phyloP scores from a whole-genome alignment of 2,797 vertebrate species.

The Amniataba percoides region DNA sequence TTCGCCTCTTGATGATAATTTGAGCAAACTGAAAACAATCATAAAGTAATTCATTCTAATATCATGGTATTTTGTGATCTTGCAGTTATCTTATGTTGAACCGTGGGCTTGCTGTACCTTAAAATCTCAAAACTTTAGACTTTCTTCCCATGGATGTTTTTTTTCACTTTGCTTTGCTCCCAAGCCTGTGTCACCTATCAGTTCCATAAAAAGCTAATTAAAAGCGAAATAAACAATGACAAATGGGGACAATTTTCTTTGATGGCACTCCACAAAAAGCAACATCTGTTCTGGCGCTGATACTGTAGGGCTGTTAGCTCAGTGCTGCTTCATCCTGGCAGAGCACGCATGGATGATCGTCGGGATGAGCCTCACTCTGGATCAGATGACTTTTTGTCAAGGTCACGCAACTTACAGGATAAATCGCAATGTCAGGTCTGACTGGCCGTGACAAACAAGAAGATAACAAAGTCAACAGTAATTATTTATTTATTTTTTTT shows the following conservation, averaged over 20 bases:
- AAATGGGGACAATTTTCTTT: conserved; percentile 44
- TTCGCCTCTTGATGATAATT: conserved; percentile 30
- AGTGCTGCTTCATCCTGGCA: conserved; percentile 8
- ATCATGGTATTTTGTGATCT: conserved; percentile 16
- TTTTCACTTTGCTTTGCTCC: not conserved
- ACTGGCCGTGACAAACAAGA: not conserved
- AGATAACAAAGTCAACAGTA: not conserved
- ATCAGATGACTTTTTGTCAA: conserved; percentile 41
- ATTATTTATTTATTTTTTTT: not conserved
- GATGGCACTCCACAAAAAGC: conserved; percentile 50
- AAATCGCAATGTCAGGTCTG: conserved; percentile 11
- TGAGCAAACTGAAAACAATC: conserved; percentile 43
- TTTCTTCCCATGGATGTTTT: not conserved
- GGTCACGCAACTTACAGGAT: conserved; percentile 27
- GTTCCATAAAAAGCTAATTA: conserved; percentile 39
- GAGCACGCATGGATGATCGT: conserved; percentile 22
- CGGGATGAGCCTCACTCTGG: conserved; percentile 20
- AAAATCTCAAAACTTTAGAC: not conserved
- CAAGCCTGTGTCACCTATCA: not conserved
- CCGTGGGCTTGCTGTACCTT: not conserved
- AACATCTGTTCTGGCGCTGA: conserved; percentile 57
- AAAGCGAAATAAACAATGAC: conserved; percentile 52
- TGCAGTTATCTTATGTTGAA: conserved; percentile 20
- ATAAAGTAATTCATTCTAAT: conserved; percentile 45
- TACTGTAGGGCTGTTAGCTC: conserved; percentile 35